Evolutionary conservation across 1,140 invertebrate genomes (phyloP), one percentile per base, ranked within the genome.

Genomic region (Ganaspis sp.): DNA sequence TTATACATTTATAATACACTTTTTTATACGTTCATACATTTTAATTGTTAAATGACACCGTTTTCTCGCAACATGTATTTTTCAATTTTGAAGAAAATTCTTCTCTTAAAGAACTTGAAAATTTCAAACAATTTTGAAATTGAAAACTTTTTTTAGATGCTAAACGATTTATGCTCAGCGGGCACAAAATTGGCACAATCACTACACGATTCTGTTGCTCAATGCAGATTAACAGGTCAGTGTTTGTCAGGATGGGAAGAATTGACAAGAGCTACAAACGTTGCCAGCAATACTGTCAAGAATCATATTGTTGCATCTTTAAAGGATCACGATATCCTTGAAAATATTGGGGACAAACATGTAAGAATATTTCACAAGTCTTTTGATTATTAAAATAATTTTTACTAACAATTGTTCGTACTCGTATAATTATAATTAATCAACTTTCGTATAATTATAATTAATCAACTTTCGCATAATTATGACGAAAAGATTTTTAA

Each of bases 211-310:
- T 92, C 92, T 69, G 84, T 92, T 76, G 92, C 93, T 11, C 87
- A 88, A 71, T 91, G 89, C 71, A 79, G 86, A 79, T 80, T 91
- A 45, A 89, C 87, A 11, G 88, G 90, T 58, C 93, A 93, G 72
- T 93, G 92, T 83, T 89, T 93, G 71, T 88, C 88, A 11, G 92
- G 92, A 75, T 94, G 93, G 93, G 93, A 94, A 74, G 93, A 94
- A 81, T 84, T 94, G 8, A 90, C 91, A 9, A 92, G 92, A 84
- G 93, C 93, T 3, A 94, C 93, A 0, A 90, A 92, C 26, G 89
- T 93, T 73, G 93, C 93, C n/a, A 94, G 92, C 70, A 92, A 93
- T 71, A 93, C 92, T 1, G 93, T 94, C 4, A 94, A 93, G 81
- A 92, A 93, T 72, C 93, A 94, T 75, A 92, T 94, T 37, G 90